Conservation (phyloP, 2,888 invertebrate species). For the Clitarchus hookeri region DNA sequence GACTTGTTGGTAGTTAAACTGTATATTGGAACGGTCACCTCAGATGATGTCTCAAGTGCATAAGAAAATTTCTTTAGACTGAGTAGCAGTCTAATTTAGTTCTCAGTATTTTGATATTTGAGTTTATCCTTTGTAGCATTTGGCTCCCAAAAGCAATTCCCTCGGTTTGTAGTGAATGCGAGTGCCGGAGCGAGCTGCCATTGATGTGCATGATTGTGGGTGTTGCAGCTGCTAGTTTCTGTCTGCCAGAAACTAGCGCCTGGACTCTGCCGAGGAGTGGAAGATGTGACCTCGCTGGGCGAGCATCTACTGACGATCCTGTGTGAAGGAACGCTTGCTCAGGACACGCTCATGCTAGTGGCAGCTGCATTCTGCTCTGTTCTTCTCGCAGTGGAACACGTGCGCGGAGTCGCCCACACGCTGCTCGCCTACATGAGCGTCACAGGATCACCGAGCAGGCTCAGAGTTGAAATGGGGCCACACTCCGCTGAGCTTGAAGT, state of each 20-base stretch:
- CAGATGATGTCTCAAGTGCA: no score
- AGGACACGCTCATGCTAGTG: conserved; percentile 35
- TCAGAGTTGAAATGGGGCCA: background rate
- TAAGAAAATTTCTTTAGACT: no score
- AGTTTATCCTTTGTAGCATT: no score
- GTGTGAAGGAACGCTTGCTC: background rate
- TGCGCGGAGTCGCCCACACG: background rate
- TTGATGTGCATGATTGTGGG: no score
- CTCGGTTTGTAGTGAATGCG: no score
- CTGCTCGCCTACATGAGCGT: background rate
- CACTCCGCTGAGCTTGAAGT: background rate
- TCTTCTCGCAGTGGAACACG: conserved; percentile 15
- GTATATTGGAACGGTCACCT: no score
- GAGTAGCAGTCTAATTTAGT: no score
- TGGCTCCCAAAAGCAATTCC: no score
- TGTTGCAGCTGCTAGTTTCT: background rate
- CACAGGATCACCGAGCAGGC: background rate
- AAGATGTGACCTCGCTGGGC: background rate
- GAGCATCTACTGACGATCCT: background rate
- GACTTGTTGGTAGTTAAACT: no score
- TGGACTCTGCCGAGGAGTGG: background rate
- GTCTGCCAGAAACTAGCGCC: background rate
- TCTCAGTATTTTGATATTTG: no score
- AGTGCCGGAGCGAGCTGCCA: no score
- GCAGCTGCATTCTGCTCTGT: conserved; percentile 34